Percentiles rank a stretch among this genome's conserved stretches.
These are phyloP conservation scores for Zosterops pallidus DNA, from an alignment of 2,113 vertebrate genomes.

Conservation along the genomic window DNA sequence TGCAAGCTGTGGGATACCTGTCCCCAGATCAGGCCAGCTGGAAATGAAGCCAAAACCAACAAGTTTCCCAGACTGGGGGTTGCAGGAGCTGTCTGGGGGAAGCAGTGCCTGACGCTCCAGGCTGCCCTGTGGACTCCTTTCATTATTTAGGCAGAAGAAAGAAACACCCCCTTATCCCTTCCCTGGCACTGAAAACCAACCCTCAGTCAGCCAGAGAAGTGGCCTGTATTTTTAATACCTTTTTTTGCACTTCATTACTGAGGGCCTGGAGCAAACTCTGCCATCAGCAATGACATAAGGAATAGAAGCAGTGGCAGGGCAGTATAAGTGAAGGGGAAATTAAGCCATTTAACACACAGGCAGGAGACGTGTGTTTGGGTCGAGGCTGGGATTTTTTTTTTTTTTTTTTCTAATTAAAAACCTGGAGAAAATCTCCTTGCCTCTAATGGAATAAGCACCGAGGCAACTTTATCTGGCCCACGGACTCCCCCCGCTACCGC, in stretches of 20 bases:
- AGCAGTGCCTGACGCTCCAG: background rate
- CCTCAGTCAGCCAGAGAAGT: background rate
- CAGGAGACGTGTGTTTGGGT: background rate
- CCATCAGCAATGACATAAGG: background rate
- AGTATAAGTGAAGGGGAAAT: background rate
- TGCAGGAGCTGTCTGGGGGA: background rate
- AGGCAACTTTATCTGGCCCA: background rate
- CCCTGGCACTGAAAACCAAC: background rate
- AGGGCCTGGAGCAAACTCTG: background rate
- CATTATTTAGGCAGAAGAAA: background rate
- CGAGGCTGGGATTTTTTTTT: background rate
- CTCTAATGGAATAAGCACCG: background rate
- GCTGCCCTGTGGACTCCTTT: background rate
- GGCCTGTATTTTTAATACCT: background rate
- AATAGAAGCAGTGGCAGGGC: background rate
- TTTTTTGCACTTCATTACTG: background rate
- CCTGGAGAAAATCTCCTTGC: background rate
- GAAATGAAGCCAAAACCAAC: conserved; percentile 35
- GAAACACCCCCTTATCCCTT: background rate
- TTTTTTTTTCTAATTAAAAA: conserved; percentile 29
- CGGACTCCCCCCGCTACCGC: background rate
- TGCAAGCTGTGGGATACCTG: background rate
- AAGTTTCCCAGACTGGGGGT: background rate
- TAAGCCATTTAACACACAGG: background rate
- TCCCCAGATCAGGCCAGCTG: conserved; percentile 29